These are phyloP conservation scores for Cololabis saira DNA, from an alignment of 2,113 vertebrate species.

Conservation along the genomic window DNA sequence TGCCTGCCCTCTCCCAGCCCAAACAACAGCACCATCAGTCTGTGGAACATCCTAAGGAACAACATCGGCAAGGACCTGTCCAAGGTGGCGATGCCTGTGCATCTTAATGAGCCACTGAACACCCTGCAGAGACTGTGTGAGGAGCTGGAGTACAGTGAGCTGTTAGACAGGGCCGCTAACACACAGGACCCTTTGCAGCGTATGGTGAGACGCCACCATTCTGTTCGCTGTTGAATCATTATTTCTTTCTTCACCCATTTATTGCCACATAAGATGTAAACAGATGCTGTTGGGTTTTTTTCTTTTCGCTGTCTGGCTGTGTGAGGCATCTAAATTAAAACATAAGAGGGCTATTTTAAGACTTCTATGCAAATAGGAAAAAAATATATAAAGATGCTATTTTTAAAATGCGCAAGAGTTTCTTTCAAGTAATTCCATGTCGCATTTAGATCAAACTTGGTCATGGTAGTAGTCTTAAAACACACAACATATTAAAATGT, in stretches of 20 bases:
- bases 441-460: too few species aligned
- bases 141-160: slow-evolving; percentile 97
- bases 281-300: too few species aligned
- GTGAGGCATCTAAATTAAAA: too few species aligned
- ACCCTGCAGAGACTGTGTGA: slow-evolving; percentile 95
- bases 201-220: slow-evolving; percentile 84
- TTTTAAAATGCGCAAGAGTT: too few species aligned
- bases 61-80: slow-evolving; percentile 98
- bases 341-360: too few species aligned
- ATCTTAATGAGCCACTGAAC: slow-evolving; percentile 95
- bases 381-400: too few species aligned
- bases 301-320: too few species aligned
- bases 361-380: too few species aligned
- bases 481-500: too few species aligned
- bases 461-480: too few species aligned
- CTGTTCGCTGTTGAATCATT: slow-evolving; percentile 4
- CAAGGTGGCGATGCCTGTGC: slow-evolving; percentile 97
- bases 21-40: slow-evolving; percentile 89
- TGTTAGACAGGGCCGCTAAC: slow-evolving; percentile 88
- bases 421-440: too few species aligned
- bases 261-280: too few species aligned
- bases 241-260: background rate
- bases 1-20: slow-evolving; percentile 88
- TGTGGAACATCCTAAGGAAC: slow-evolving; percentile 97
- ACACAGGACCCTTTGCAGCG: slow-evolving; percentile 85